These are phyloP conservation scores for Myrmophylax atrothorax DNA, from an alignment of 2,113 vertebrate species.

Conservation along the genomic window DNA sequence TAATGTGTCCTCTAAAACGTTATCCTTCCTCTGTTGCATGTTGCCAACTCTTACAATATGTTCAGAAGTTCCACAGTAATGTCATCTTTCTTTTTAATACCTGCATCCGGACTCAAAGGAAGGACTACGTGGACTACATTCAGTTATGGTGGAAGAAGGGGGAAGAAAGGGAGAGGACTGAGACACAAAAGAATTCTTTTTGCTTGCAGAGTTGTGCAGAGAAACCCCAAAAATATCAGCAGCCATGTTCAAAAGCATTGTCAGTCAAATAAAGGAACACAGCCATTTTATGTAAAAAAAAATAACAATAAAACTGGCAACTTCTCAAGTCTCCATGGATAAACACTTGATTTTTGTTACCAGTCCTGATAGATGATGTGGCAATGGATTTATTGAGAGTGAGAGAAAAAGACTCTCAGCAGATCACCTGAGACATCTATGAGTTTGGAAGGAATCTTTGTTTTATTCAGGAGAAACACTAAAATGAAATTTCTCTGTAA, in stretches of 20 bases:
- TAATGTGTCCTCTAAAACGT: background rate
- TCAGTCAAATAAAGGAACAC: background rate
- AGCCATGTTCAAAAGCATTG: background rate
- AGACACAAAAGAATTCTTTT: background rate
- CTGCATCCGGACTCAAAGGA: background rate
- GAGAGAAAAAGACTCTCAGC: background rate
- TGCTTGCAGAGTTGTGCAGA: background rate
- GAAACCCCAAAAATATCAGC: background rate
- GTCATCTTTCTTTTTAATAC: background rate
- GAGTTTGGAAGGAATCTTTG: background rate
- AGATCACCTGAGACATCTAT: background rate
- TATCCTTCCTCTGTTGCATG: background rate
- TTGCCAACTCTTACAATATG: background rate
- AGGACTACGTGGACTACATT: background rate
- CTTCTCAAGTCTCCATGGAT: background rate
- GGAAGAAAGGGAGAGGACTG: fast-evolving
- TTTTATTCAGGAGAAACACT: background rate
- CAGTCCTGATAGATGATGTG: background rate
- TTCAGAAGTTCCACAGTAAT: background rate
- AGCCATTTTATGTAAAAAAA: background rate
- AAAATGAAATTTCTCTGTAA: background rate
- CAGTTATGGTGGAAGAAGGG: background rate
- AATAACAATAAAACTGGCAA: background rate
- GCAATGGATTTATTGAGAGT: background rate
- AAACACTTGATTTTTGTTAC: background rate